Conservation (phyloP, 2,888 invertebrate species). For the Gymnosoma rotundatum region DNA sequence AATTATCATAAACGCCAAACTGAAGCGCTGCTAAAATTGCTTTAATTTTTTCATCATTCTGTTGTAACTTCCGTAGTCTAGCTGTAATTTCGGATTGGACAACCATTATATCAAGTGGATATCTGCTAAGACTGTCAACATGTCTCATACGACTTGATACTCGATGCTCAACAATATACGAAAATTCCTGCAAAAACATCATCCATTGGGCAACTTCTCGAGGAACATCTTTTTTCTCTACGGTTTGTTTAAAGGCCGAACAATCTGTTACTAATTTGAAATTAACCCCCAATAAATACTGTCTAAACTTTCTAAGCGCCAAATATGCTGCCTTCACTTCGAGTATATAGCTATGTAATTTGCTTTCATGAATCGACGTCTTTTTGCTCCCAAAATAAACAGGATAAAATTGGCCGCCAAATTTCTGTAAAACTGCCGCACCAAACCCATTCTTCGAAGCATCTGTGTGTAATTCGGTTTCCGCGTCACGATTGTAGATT, state of each 20-base stretch:
- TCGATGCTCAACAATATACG: not conserved
- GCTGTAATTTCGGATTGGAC: not conserved
- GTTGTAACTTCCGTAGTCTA: not conserved
- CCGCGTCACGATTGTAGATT: not conserved
- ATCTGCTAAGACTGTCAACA: not conserved
- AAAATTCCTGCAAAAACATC: not conserved
- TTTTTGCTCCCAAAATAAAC: not conserved
- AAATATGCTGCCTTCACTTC: not conserved
- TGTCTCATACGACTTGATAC: not conserved
- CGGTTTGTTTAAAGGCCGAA: not conserved
- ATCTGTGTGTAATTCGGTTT: not conserved
- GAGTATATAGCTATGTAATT: not conserved
- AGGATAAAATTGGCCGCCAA: not conserved
- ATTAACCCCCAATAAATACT: not conserved
- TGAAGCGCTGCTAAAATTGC: not conserved
- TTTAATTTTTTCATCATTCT: not conserved
- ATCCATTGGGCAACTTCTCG: not conserved
- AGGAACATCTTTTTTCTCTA: not conserved
- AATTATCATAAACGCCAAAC: not conserved
- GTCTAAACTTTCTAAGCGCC: not conserved
- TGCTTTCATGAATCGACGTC: too few species aligned
- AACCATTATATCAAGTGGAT: not conserved
- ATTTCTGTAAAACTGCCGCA: not conserved
- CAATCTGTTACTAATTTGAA: not conserved
- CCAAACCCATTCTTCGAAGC: not conserved